Conservation (phyloP, 2,797 vertebrate species). For the Tamandua tetradactyla region DNA sequence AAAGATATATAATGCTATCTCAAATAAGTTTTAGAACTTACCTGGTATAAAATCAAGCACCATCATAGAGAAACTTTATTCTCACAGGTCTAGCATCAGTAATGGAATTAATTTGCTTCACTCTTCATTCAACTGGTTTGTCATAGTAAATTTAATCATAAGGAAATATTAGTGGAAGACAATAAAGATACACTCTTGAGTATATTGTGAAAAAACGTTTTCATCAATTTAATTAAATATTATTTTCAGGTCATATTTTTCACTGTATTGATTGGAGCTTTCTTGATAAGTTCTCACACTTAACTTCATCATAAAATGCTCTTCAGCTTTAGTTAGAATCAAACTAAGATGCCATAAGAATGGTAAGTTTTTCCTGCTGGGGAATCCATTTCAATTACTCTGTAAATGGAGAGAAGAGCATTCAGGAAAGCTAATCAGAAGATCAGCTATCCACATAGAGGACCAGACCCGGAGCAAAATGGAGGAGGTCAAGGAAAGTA, state of each 20-base stretch:
- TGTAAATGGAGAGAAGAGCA: not conserved
- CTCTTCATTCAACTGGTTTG: not conserved
- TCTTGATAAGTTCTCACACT: not conserved
- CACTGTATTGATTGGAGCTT: not conserved
- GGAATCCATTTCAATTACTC: not conserved
- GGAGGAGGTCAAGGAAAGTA: not conserved
- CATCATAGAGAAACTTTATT: not conserved
- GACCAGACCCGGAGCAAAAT: not conserved
- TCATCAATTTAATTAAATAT: not conserved
- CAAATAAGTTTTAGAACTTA: not conserved
- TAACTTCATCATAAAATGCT: not conserved
- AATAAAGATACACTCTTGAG: not conserved
- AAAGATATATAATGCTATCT: not conserved
- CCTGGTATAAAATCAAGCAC: not conserved
- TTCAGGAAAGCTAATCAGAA: not conserved
- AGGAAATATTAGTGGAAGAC: not conserved
- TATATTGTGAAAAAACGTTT: not conserved
- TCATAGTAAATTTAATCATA: not conserved
- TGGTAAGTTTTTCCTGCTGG: not conserved
- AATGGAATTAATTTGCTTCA: not conserved
- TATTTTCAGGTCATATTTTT: not conserved
- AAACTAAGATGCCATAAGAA: not conserved
- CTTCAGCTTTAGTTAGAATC: not conserved
- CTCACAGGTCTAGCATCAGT: not conserved
- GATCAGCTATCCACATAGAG: not conserved